A percentile compares a stretch with the other conserved stretches of the same genome.
Conservation (phyloP, 2,888 invertebrate genomes). For the Loripinus fragilis region DNA sequence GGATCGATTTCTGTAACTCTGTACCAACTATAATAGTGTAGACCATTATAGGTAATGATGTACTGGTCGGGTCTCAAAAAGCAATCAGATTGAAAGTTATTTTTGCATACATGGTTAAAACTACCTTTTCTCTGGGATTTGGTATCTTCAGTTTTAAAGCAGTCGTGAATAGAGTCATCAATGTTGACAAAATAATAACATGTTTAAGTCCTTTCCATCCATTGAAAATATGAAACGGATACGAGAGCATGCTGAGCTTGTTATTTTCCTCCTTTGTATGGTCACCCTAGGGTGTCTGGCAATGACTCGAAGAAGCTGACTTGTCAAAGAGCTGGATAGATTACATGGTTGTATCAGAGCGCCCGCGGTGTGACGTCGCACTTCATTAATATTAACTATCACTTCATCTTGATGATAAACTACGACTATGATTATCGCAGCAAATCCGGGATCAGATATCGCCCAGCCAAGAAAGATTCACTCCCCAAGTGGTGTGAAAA, state of each 20-base stretch:
- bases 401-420: constrained; percentile 8
- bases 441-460: constrained; percentile 9
- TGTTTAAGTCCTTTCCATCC: constrained; percentile 12
- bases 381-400: constrained; percentile 18
- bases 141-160: neutral
- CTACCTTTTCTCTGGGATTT: too few relatives aligned
- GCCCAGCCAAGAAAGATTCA: constrained; percentile 18
- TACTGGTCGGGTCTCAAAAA: too few relatives aligned
- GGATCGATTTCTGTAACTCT: too few relatives aligned
- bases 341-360: constrained; percentile 3
- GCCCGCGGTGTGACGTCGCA: constrained; percentile 12
- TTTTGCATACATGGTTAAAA: too few relatives aligned
- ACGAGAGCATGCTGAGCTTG: neutral
- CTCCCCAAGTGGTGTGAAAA: constrained; percentile 38
- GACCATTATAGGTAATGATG: too few relatives aligned
- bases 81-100: too few relatives aligned
- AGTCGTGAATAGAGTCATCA: constrained; percentile 18
- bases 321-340: constrained; percentile 13
- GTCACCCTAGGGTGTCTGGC: neutral
- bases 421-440: constrained; percentile 12
- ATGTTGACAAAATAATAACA: constrained; percentile 22
- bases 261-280: constrained; percentile 16
- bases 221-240: constrained; percentile 20
- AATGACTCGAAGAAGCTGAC: neutral
- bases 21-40: too few relatives aligned